These are phyloP conservation scores for Megaptera novaeangliae DNA, from an alignment of 2,113 vertebrate genomes.

Conservation along the genomic window DNA sequence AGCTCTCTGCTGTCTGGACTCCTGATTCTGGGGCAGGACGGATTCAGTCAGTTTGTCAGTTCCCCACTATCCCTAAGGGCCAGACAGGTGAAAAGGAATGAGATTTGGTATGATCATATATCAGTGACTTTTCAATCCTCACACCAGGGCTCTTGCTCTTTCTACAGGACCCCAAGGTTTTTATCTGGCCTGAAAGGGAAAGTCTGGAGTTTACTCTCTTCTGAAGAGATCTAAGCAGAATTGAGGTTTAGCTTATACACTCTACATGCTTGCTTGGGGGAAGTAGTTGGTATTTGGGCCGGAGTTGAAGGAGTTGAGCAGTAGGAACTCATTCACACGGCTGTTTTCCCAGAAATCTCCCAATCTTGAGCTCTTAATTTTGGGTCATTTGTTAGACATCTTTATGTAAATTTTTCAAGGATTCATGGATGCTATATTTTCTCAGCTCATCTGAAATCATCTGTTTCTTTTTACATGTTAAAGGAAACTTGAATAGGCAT, in stretches of 20 bases:
- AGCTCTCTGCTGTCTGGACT: background rate
- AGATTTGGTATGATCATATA: background rate
- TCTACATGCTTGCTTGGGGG: background rate
- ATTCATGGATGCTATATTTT: background rate
- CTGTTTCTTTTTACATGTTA: background rate
- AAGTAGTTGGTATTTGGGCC: background rate
- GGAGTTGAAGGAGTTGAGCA: background rate
- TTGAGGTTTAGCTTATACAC: background rate
- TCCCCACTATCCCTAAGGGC: background rate
- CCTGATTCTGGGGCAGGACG: background rate
- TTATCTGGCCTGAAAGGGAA: background rate
- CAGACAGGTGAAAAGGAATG: background rate
- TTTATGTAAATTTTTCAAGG: background rate
- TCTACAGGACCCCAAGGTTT: background rate
- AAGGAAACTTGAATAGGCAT: background rate
- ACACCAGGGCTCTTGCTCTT: background rate
- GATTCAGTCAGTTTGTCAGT: background rate
- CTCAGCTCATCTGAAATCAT: conserved; percentile 5
- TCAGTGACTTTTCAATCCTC: background rate
- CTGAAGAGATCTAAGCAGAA: background rate
- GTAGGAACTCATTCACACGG: background rate
- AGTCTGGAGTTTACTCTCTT: background rate
- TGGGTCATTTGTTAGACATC: background rate
- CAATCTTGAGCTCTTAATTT: background rate
- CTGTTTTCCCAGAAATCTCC: background rate